Evolutionary conservation across 2,888 invertebrate genomes (phyloP), one percentile per base, ranked within the genome.

Genomic region (Coleophora flavipennella): DNA sequence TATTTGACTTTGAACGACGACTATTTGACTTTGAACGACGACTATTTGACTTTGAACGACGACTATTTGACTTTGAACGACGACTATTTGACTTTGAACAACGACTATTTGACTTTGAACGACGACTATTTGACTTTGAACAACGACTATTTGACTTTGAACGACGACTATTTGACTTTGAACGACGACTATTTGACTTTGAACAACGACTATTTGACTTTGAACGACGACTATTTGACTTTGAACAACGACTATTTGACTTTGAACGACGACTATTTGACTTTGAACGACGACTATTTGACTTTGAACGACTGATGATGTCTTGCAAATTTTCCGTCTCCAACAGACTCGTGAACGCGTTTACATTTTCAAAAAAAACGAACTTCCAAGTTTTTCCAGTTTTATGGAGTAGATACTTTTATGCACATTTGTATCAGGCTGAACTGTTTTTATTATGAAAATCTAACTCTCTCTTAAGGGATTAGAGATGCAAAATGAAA

Each of bases 281-380:
- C 34, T 33, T 34, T 11, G 20, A 36, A 35, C 20, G 25, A 13
- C 35, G 25, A 39, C 35, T 39, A 31, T 39, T 57, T 57, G 46
- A 57, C 57, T 51, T 54, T 55, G 52, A n/a, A n/a, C n/a, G n/a
- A n/a, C n/a, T n/a, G n/a, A n/a, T 48, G 51, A 57, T 57, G 48
- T 44, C 45, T 39, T 38, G 42, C 41, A 48, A 49, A 48, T 51
- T 48, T n/a, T 39, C 46, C 48, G 54, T 49, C 51, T 51, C 46
- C 40, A n/a, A n/a, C n/a, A n/a, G 35, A 42, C 39, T 44, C 36
- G 13, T 13, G 28, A 27, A 8, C 35, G 43, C 42, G 37, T 46
- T 40, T 37, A 48, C 39, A 41, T 44, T 31, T 50, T 49, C 46
- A 46, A 32, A 31, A 46, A 32, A 31, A 36, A 45, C 53, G 44